A percentile compares a stretch with the other conserved stretches of the same genome.
Evolutionary conservation across 2,888 invertebrate genomes (phyloP).

Genomic region (Helleia helle): DNA sequence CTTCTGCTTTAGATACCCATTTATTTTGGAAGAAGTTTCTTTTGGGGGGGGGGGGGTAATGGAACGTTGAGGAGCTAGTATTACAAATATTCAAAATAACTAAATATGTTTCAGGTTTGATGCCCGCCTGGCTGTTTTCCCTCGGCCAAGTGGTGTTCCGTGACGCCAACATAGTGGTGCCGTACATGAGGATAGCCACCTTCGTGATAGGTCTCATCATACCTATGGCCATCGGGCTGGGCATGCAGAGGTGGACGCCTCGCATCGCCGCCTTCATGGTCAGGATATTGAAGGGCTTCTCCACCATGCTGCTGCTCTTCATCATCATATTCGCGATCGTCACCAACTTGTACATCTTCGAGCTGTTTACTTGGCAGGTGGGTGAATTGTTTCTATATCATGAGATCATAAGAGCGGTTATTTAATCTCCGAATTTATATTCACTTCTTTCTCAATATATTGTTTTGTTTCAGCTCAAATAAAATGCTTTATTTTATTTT

Average conservation of each 20-base stretch:
- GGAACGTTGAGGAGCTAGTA: too few species aligned
- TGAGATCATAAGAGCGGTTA: too few species aligned
- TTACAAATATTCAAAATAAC: too few species aligned
- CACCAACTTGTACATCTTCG: constrained; percentile 92
- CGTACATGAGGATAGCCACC: constrained; percentile 82
- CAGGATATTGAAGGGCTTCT: constrained; percentile 88
- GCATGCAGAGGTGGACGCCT: constrained; percentile 81
- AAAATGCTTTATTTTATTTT: too few species aligned
- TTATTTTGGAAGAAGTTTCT: too few species aligned
- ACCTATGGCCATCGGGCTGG: constrained; percentile 75
- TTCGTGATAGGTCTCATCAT: constrained; percentile 85
- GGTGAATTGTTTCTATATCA: constrained; percentile 30
- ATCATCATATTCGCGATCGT: constrained; percentile 90
- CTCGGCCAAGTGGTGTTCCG: constrained; percentile 85
- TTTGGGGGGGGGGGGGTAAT: too few species aligned
- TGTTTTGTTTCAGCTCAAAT: too few species aligned
- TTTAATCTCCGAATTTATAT: too few species aligned
- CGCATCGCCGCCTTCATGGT: constrained; percentile 80
- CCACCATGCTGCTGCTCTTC: constrained; percentile 83
- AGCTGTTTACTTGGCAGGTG: constrained; percentile 91
- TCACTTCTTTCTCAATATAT: too few species aligned
- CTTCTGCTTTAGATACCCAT: too few species aligned
- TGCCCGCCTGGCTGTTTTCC: constrained; percentile 94
- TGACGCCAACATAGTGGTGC: constrained; percentile 81
- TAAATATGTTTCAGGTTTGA: too few species aligned